Percentiles rank a stretch among this genome's conserved stretches.
These are phyloP conservation scores for Xestia c-nigrum DNA, from an alignment of 2,888 invertebrate species.

Conservation along the genomic window DNA sequence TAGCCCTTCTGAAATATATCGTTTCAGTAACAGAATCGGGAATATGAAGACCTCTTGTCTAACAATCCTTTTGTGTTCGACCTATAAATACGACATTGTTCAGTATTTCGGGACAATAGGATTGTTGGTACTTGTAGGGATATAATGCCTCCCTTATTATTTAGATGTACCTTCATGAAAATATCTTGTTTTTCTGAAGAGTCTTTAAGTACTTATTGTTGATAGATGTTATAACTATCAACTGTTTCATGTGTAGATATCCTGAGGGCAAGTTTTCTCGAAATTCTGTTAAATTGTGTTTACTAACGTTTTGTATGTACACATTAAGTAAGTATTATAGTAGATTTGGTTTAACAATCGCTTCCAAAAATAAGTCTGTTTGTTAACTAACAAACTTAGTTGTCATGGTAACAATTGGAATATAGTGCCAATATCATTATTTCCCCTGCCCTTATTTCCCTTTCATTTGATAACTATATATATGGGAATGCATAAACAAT, in stretches of 20 bases:
- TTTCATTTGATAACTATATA: too few species aligned
- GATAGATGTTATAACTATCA: not conserved
- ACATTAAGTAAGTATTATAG: not conserved
- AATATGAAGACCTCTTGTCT: slow-evolving; percentile 55
- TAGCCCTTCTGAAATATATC: slow-evolving; percentile 23
- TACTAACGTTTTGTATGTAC: not conserved
- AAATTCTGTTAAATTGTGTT: not conserved
- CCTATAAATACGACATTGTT: slow-evolving; percentile 58
- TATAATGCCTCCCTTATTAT: slow-evolving; percentile 38
- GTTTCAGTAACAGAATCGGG: slow-evolving; percentile 1
- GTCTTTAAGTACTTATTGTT: not conserved
- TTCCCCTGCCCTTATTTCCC: too few species aligned
- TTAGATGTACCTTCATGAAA: slow-evolving; percentile 34
- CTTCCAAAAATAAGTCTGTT: not conserved
- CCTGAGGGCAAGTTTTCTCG: not conserved
- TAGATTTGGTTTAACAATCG: not conserved
- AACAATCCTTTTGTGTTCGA: slow-evolving; percentile 53
- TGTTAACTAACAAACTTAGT: not conserved
- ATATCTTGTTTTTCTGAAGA: slow-evolving; percentile 11
- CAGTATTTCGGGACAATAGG: slow-evolving; percentile 58
- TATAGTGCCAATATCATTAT: not conserved
- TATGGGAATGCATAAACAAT: too few species aligned
- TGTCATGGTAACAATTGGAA: slow-evolving; percentile 1
- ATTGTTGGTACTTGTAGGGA: slow-evolving; percentile 34
- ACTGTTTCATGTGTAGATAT: not conserved